Evolutionary conservation across 2,113 vertebrate genomes (phyloP).

Genomic region (Uropsilus gracilis): DNA sequence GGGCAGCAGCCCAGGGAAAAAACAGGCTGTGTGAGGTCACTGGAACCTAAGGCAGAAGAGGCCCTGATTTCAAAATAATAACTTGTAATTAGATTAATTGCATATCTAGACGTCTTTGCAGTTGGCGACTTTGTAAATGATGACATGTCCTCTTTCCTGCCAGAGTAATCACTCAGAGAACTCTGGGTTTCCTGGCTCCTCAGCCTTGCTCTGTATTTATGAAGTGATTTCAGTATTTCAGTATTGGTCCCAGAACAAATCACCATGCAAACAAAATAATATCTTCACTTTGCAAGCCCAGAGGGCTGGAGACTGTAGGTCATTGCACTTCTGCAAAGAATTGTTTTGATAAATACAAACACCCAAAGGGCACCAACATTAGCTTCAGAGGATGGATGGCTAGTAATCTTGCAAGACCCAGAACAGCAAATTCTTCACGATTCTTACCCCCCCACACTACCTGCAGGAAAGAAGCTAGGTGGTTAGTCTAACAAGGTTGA

Average conservation of each 20-base stretch:
- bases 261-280: conserved; percentile 30
- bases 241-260: neutral
- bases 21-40: neutral
- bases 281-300: neutral
- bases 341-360: conserved; percentile 17
- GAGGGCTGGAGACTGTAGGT: neutral
- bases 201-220: neutral
- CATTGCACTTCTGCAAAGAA: neutral
- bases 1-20: neutral
- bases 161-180: neutral
- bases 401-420: neutral
- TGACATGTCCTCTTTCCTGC: neutral
- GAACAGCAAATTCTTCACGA: neutral
- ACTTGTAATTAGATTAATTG: neutral
- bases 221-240: conserved; percentile 25
- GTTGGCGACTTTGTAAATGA: conserved; percentile 2
- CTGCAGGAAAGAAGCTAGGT: neutral
- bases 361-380: neutral
- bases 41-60: neutral
- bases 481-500: neutral
- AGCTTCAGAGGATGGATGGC: neutral
- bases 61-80: neutral
- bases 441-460: neutral
- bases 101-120: neutral
- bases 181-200: neutral